Evolutionary conservation across 2,113 vertebrate species (phyloP), one percentile per base, ranked within the genome.

Genomic region (Oreotrochilus melanogaster): DNA sequence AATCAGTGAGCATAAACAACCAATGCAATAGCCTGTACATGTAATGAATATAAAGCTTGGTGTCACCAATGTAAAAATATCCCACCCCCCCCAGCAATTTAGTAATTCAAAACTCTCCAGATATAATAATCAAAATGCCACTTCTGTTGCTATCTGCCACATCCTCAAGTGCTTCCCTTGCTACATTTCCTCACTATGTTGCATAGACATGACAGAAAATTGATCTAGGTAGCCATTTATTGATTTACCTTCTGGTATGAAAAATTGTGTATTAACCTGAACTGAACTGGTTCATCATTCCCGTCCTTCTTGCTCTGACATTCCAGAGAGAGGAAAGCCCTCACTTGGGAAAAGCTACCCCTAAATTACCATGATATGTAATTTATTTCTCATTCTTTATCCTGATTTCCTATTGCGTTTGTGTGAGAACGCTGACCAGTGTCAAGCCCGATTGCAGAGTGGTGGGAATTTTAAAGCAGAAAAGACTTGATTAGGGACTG

Each of bases 161-260:
- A 87, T 85, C 82, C 80, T 92, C 90, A 96, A 95, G 92, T 86
- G 81, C 71, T 95, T 96, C 93, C 86, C 91, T 92, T 92, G 89
- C 97, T 96, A 87, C 94, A 96, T 96, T 97, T 97, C 93, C 93
- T 96, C 88, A 84, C 88, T 80, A 61, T 95, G 92, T 96, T 97
- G 95, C 95, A 95, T 94, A 97, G 94, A 97, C 95, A 96, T 92
- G 95, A 95, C 95, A 97, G 95, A 96, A 97, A 96, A 97, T 97
- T 97, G 96, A 97, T 97, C 86, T 86, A 93, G 95, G 93, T 92
- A 96, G 84, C 94, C 89, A 97, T 93, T 92, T 96, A 97, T 97
- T 0, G 95, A 97, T 96, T 96, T 96, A 94, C 93, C 35, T 94
- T 97, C 95, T 93, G 86, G 84, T 95, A 95, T 95, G 94, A 96